Base-by-base conservation (phyloP, 1,140 invertebrate species). In the Microplitis mediator region DNA sequence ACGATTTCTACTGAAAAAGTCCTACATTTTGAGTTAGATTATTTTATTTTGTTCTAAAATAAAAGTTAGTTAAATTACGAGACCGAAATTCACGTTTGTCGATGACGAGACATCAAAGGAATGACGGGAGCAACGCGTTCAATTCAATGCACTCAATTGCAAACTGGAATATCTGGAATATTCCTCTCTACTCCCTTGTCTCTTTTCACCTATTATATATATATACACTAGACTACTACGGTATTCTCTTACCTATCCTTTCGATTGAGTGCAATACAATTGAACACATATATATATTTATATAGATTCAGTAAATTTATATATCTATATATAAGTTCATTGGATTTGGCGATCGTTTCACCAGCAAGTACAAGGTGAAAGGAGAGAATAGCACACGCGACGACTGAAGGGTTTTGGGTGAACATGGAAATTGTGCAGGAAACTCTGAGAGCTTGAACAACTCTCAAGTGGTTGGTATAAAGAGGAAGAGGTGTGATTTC, bases 401-500 rank as follows among this genome's bases (percentile, higher is more conserved):
- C 60, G 32, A 45, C 60, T 9, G 13, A 31, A 16, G 54, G 58
- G 39, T 45, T 58, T 62, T 60, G 23, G 54, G 54, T 50, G 39
- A 50, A 62, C 23, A 63, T 35, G 68, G 60, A 62, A 52, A 70
- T 70, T 70, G 60, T 58, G 61, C 58, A 39, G 68, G 67, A 62
- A 39, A 51, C 56, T 45, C 58, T 62, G 56, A 70, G 39, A 36
- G 60, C 23, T 34, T 23, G 3, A 70, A 70, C 68, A 70, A 70
- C 68, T 70, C 68, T 62, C 50, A 62, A 70, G 68, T 60, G 68
- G 39, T 70, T 60, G 35, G 58, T 45, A 45, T 45, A 1, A 11
- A 60, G 45, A 62, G 68, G 56, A 51, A 45, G 39, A 63, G 58
- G 68, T 70, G 60, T 70, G 35, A 70, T 70, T 45, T 70, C 58